These are phyloP conservation scores for Spilogale gracilis DNA, from an alignment of 2,113 vertebrate species.

Conservation along the genomic window DNA sequence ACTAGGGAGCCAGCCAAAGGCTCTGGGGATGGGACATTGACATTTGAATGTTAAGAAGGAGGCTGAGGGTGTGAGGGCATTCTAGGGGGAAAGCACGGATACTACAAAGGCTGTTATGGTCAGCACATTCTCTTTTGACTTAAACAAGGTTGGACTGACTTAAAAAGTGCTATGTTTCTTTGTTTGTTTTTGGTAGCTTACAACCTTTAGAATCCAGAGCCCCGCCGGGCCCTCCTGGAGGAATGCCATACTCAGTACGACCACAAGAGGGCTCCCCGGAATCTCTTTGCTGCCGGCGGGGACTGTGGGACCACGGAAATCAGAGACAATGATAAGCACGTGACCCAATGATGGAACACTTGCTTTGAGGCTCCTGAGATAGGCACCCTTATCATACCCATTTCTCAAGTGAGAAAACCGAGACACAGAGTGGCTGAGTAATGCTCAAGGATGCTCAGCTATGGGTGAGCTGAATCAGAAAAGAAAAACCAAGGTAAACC, in stretches of 20 bases:
- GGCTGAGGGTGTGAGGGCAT: background rate
- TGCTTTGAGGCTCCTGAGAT: background rate
- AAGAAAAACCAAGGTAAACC: background rate
- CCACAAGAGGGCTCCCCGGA: background rate
- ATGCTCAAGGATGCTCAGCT: background rate
- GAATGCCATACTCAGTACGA: background rate
- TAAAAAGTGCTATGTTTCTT: background rate
- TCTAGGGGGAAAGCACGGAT: background rate
- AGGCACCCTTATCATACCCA: background rate
- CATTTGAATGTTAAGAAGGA: background rate
- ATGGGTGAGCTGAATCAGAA: background rate
- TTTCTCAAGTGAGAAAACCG: background rate
- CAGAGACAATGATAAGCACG: background rate
- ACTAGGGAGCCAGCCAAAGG: background rate
- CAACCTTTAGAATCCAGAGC: background rate
- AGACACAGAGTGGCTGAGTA: background rate
- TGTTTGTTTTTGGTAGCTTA: background rate
- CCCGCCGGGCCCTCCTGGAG: background rate
- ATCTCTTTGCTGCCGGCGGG: background rate
- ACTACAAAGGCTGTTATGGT: background rate
- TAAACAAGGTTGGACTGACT: constrained; percentile 20
- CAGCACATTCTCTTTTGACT: background rate
- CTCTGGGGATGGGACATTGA: background rate
- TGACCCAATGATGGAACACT: no score
- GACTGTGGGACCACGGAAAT: background rate